Conservation (phyloP, 2,113 vertebrate genomes). For the Pteropus alecto region DNA sequence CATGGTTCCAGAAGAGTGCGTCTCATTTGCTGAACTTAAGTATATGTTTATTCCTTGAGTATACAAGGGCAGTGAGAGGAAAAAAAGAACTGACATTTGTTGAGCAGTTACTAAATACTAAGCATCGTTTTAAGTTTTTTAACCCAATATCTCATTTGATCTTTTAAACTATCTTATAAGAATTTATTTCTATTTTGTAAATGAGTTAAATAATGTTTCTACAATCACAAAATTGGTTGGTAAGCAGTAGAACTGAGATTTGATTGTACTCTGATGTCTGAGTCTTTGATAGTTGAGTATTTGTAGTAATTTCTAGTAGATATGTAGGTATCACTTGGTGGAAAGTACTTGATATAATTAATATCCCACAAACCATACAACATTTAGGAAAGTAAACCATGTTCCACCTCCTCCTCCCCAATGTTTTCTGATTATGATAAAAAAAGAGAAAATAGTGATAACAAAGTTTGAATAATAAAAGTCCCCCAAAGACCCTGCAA, state of each 20-base stretch:
- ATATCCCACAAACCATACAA: background rate
- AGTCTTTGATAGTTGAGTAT: background rate
- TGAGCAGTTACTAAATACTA: background rate
- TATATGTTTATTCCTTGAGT: background rate
- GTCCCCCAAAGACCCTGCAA: background rate
- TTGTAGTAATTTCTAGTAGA: background rate
- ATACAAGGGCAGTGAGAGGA: background rate
- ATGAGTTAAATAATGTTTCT: background rate
- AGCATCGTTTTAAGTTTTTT: background rate
- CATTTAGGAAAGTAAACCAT: background rate
- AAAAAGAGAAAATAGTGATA: background rate
- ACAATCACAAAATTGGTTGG: background rate
- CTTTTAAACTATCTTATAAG: background rate
- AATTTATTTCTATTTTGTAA: background rate
- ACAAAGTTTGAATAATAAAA: background rate
- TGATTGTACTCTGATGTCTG: background rate
- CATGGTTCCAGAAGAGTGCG: background rate
- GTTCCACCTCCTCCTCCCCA: fast-evolving
- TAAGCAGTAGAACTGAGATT: background rate
- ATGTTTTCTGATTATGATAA: background rate
- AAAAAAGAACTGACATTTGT: background rate
- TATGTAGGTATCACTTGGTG: background rate
- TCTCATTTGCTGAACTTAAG: background rate
- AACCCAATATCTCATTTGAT: background rate
- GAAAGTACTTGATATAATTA: background rate